Evolutionary conservation across 2,113 vertebrate species (phyloP), one percentile per base, ranked within the genome.

Genomic region (Gasterosteus nipponicus): DNA sequence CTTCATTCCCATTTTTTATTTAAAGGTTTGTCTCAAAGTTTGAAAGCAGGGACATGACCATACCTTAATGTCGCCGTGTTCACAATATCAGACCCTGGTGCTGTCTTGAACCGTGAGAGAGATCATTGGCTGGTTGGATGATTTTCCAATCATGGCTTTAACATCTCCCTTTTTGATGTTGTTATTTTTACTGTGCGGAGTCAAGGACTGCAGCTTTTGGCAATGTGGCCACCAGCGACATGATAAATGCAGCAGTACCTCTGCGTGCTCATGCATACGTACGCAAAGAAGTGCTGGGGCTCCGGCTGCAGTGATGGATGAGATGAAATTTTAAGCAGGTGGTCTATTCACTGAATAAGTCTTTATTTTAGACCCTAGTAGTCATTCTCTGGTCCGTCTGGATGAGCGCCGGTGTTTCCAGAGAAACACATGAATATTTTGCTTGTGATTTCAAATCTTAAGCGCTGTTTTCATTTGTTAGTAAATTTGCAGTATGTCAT

Each of bases 281-380:
- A 83, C 72, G 54, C 47, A 74, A 80, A 73, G 83, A 77, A 78
- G 80, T 79, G 71, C 66, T 26, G 74, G 65, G 39, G 71, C 75
- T 80, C n/a, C 5, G 42, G 41, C 77, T 41, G 46, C 42, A 0
- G 59, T 91, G 89, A 93, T 90, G 85, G 83, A 93, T 93, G 90
- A 89, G 86, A 58, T 71, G 77, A 88, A 76, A 85, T 89, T 80
- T 89, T 46, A 85, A 83, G 80, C 46, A 42, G 58, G 79, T 60
- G 78, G 77, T 73, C 82, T 65, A 18, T 80, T 83, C 9, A 38
- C 71, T 83, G 80, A 88, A 53, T 65, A 83, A 77, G 78, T 79
- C 83, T 90, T 89, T 79, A 85, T 86, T 86, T 75, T 83, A 58
- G 73, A 39, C 9, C 39, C 42, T 62, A 22, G 26, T 68, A 53